These are phyloP conservation scores for Mixornis gularis DNA, from an alignment of 2,113 vertebrate species.

Conservation along the genomic window DNA sequence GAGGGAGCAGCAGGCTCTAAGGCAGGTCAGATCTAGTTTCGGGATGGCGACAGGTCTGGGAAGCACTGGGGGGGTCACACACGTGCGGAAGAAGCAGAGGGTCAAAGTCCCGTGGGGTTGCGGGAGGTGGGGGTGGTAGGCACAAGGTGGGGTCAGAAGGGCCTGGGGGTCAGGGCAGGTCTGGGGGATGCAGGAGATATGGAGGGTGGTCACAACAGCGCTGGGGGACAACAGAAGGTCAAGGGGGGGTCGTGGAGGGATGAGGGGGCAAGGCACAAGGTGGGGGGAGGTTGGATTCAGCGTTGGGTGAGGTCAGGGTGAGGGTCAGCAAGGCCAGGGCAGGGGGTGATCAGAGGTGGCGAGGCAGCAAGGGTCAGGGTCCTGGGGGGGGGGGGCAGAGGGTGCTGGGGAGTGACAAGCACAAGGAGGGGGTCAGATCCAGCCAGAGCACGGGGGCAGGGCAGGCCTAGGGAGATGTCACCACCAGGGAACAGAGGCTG, in stretches of 20 bases:
- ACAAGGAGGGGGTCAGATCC: not conserved
- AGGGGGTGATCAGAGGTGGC: accelerated
- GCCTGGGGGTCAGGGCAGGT: not conserved
- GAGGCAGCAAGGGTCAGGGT: not conserved
- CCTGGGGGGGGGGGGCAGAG: not conserved
- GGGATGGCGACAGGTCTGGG: not conserved
- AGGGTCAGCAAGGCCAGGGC: not conserved
- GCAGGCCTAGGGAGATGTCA: not conserved
- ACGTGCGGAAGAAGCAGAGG: not conserved
- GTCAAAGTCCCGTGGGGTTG: not conserved
- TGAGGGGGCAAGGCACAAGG: not conserved
- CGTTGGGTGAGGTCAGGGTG: not conserved
- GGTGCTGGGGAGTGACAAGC: not conserved
- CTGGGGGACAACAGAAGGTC: not conserved
- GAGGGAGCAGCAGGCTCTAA: not conserved
- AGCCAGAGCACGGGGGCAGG: not conserved
- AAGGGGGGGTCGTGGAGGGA: not conserved
- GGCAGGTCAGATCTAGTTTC: not conserved
- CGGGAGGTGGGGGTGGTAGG: not conserved
- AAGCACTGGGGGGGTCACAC: not conserved
- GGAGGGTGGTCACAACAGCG: not conserved
- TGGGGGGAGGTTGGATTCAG: accelerated
- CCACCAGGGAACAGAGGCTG: not conserved
- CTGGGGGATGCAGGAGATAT: not conserved
- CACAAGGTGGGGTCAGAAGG: not conserved